Evolutionary conservation across 2,888 invertebrate species (phyloP), one percentile per base, ranked within the genome.

Genomic region (Caenorhabditis afra): DNA sequence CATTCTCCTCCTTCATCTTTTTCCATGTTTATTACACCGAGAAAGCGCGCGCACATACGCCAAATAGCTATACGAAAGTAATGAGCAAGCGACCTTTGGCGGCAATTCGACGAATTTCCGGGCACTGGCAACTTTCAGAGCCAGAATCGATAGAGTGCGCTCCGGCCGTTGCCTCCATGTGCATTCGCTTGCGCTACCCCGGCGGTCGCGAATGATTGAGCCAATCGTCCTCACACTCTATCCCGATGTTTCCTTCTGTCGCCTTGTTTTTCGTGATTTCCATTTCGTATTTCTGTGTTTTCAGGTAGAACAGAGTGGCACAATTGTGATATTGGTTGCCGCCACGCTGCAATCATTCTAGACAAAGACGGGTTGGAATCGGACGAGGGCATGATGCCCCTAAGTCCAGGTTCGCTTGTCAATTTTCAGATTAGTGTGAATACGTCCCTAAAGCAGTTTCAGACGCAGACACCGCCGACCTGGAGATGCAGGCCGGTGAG

Each of bases 341-440:
- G 52, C 64, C 58, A 68, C 62, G 37, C 58, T 68, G 68, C 68
- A 79, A 79, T 66, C 61, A 79, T 79, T 79, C 55, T 61, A 55
- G 67, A 73, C 39, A 61, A 73, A 58, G 67, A 79, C 79, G 79
- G 79, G 79, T 79, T 79, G 55, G 64, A 67, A 35, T 47, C 57
- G 52, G 73, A 67, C 55, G 35, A 68, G 61, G 70, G 73, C 73
- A 67, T 22, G 23, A 23, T 29, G 29, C 67, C 57, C 75, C 76
- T 18, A 16, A 64, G 76, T 68, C 76, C 76, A 76, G 64, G 76
- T 66, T 45, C 3, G 5, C 1, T 49, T 5, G 4, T 11, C 41
- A 3, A 3, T 11, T 45, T 37, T 16, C 7, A 10, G 29, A 23
- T 37, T 16, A 7, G 8, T 39, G 47, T 1, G 0, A 10, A 11